Percentiles rank a stretch among this genome's conserved stretches.
These are phyloP conservation scores for Druon quercuslanigerum DNA, from an alignment of 1,140 invertebrate species.

Conservation along the genomic window DNA sequence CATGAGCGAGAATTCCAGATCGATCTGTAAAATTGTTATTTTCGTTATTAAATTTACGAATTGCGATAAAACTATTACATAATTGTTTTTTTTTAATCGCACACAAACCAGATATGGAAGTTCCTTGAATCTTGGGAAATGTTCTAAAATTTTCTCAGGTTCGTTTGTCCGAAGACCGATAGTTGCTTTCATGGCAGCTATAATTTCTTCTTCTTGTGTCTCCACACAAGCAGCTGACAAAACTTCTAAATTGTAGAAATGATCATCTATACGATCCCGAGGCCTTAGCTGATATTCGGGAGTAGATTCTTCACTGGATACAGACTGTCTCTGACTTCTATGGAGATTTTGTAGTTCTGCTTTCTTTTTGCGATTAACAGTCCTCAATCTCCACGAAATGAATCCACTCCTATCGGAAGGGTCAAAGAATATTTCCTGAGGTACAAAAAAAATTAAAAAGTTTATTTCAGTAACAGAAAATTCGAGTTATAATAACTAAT, in stretches of 20 bases:
- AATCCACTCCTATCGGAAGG: conserved; percentile 14
- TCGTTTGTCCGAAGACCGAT: not conserved
- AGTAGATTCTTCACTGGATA: not conserved
- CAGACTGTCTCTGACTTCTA: not conserved
- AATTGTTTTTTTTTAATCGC: too few relatives aligned
- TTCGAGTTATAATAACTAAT: not conserved
- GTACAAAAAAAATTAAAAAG: not conserved
- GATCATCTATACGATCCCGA: too few relatives aligned
- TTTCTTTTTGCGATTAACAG: conserved; percentile 17
- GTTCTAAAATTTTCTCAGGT: conserved; percentile 12
- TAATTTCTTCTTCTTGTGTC: conserved; percentile 30
- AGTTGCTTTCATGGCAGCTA: conserved; percentile 17
- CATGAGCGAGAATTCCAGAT: too few relatives aligned
- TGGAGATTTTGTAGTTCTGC: too few relatives aligned
- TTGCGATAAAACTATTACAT: too few relatives aligned
- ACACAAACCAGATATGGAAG: conserved; percentile 33
- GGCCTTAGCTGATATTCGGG: too few relatives aligned
- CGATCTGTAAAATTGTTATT: too few relatives aligned
- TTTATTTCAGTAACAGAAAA: not conserved
- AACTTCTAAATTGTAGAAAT: not conserved
- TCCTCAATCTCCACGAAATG: conserved; percentile 31
- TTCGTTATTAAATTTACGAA: too few relatives aligned
- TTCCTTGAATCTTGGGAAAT: conserved; percentile 31
- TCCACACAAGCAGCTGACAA: conserved; percentile 21
- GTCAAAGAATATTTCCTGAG: conserved; percentile 36